Percentiles rank a stretch among this genome's conserved stretches.
Conservation (phyloP, 2,113 vertebrate species). For the Cisticola juncidis region DNA sequence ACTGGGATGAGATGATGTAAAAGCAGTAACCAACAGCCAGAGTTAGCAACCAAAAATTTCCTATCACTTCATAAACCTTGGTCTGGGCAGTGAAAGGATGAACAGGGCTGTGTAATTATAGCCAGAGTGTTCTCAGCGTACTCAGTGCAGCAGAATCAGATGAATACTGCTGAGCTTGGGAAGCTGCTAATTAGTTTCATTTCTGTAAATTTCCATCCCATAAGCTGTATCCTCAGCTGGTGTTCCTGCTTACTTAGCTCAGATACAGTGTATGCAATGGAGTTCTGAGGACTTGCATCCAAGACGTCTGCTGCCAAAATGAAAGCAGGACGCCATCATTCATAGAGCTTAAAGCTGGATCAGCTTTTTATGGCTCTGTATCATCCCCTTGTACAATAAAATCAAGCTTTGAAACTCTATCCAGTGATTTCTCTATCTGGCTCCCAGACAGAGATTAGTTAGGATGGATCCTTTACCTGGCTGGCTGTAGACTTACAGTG, state of each 20-base stretch:
- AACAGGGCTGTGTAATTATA: not conserved
- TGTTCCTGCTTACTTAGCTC: not conserved
- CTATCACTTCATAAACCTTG: not conserved
- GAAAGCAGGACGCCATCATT: not conserved
- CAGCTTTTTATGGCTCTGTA: not conserved
- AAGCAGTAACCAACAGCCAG: not conserved
- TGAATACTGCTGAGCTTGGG: not conserved
- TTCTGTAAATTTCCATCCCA: constrained; percentile 13
- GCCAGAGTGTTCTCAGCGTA: not conserved
- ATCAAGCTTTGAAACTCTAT: not conserved
- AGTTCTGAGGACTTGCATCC: not conserved
- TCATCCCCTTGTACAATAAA: not conserved
- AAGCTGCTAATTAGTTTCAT: not conserved
- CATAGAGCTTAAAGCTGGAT: not conserved
- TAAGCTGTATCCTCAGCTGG: not conserved
- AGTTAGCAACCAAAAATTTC: not conserved
- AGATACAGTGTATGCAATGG: not conserved
- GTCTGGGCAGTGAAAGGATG: not conserved
- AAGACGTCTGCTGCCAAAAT: not conserved
- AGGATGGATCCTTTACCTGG: not conserved
- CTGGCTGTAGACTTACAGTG: not conserved
- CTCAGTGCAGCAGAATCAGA: not conserved
- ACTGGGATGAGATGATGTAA: not conserved
- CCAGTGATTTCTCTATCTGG: not conserved
- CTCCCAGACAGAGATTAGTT: not conserved